Conservation (phyloP, 1,140 invertebrate genomes). For the Rhopalosiphum padi region DNA sequence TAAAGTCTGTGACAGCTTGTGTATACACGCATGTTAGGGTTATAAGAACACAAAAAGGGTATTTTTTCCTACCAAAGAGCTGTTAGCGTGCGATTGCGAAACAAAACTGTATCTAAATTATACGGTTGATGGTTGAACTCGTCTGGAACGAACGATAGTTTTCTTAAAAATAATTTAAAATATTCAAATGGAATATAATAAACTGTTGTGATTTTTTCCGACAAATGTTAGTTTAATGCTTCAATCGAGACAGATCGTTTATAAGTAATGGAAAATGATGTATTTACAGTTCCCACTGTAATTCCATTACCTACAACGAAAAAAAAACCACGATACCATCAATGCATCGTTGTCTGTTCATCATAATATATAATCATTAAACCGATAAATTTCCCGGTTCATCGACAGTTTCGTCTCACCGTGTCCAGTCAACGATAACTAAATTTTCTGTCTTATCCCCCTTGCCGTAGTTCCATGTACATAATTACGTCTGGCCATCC, state of each 20-base stretch:
- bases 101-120: slow-evolving; percentile 26
- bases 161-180: background rate
- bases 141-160: slow-evolving; percentile 38
- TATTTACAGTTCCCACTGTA: slow-evolving; percentile 24
- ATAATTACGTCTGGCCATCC: background rate
- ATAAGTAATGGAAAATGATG: background rate
- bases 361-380: slow-evolving; percentile 27
- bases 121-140: background rate
- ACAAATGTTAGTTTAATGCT: background rate
- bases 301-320: background rate
- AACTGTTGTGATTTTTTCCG: background rate
- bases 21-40: background rate
- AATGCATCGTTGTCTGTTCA: background rate
- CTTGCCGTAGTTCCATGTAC: background rate
- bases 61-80: background rate
- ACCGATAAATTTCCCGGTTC: slow-evolving; percentile 31
- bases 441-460: slow-evolving; percentile 24
- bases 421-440: slow-evolving; percentile 39
- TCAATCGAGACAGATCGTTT: slow-evolving; percentile 16
- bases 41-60: background rate
- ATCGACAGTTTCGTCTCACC: slow-evolving; percentile 31
- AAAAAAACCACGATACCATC: background rate
- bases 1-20: slow-evolving; percentile 23
- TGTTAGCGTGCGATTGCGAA: background rate
- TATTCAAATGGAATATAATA: slow-evolving; percentile 1